phyloP scores from a whole-genome alignment of 2,888 invertebrate genomes.

The Luperina testacea region DNA sequence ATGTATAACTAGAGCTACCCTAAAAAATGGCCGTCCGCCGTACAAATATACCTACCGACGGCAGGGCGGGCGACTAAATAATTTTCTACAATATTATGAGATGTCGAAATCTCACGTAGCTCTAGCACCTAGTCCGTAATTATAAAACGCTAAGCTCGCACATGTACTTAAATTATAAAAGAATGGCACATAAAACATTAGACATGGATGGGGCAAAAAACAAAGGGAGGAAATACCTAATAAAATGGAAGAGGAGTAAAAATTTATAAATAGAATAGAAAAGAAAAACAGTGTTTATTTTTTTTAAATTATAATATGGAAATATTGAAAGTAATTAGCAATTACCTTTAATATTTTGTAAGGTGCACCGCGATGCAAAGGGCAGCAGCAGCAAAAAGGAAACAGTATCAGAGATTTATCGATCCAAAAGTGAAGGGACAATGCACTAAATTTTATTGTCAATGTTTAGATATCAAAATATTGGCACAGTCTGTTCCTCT shows the following conservation, averaged over 20 bases:
- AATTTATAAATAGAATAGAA: not conserved
- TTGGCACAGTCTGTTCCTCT: constrained; percentile 7
- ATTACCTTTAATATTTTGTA: constrained; percentile 20
- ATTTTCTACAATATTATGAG: not conserved
- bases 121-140: no score
- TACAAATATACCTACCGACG: not conserved
- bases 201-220: not conserved
- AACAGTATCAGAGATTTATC: constrained; percentile 44
- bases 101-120: not conserved
- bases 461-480: constrained; percentile 21
- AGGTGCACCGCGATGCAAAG: constrained; percentile 43
- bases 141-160: not conserved
- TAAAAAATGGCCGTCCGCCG: constrained; percentile 29
- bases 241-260: not conserved
- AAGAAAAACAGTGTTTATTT: not conserved
- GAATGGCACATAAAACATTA: not conserved
- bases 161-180: not conserved
- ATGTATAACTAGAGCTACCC: no score
- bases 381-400: constrained; percentile 12
- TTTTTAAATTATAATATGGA: not conserved
- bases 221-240: not conserved
- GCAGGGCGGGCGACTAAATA: not conserved
- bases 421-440: constrained; percentile 58
- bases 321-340: constrained; percentile 13
- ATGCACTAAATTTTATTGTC: constrained; percentile 46